A percentile compares a stretch with the other conserved stretches of the same genome.
phyloP scores from a whole-genome alignment of 2,797 vertebrate species.

The Bryconaethiops microstoma region DNA sequence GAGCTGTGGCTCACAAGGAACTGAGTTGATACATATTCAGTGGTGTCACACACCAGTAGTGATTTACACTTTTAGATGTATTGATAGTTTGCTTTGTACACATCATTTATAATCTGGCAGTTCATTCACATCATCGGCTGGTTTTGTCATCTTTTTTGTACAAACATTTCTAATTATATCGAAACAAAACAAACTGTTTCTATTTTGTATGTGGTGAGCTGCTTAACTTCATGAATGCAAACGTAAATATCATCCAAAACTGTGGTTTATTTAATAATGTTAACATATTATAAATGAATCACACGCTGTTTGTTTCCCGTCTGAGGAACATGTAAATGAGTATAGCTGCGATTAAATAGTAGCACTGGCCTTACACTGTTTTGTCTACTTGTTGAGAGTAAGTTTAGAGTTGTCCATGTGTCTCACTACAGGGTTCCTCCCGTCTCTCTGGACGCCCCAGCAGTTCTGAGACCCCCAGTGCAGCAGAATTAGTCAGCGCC shows the following conservation, averaged over 20 bases:
- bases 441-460: constrained; percentile 88
- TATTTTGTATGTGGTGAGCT: too few species aligned
- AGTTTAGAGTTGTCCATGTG: background rate
- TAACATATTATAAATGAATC: too few species aligned
- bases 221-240: background rate
- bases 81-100: too few species aligned
- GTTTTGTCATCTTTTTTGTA: too few species aligned
- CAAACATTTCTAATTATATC: too few species aligned
- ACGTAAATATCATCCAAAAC: background rate
- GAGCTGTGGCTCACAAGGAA: background rate
- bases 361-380: too few species aligned
- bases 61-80: background rate
- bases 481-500: constrained; percentile 96
- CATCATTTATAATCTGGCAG: background rate
- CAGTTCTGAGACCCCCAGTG: constrained; percentile 95
- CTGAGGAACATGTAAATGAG: background rate
- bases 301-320: too few species aligned
- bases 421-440: constrained; percentile 83
- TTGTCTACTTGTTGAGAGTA: background rate
- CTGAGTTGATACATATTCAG: background rate
- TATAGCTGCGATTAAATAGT: background rate
- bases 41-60: background rate
- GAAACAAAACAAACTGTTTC: too few species aligned
- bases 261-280: too few species aligned
- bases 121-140: too few species aligned